A percentile compares a stretch with the other conserved stretches of the same genome.
phyloP scores from a whole-genome alignment of 2,888 invertebrate genomes.

The Hartigia nigra region DNA sequence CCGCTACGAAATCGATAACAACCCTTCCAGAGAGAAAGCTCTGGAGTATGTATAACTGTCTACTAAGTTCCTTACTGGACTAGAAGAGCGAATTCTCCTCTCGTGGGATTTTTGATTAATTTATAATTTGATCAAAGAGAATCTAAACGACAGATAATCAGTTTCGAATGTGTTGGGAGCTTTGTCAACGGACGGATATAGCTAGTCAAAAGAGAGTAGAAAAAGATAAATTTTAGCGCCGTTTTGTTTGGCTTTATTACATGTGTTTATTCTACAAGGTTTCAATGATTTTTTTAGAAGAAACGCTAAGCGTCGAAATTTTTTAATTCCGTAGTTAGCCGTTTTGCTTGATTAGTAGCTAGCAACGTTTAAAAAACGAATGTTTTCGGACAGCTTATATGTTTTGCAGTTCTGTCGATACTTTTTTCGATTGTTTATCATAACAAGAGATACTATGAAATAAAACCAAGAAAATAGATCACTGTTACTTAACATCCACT shows the following conservation, averaged over 20 bases:
- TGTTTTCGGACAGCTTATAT: not conserved
- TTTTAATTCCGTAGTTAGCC: not conserved
- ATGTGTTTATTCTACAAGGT: not conserved
- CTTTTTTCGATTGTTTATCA: not conserved
- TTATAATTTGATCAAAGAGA: not conserved
- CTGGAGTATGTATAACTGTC: not conserved
- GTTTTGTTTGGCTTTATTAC: not conserved
- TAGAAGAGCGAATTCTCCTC: not conserved
- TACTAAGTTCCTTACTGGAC: not conserved
- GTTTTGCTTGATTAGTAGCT: not conserved
- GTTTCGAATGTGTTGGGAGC: not conserved
- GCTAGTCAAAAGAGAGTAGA: not conserved
- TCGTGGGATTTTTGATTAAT: not conserved
- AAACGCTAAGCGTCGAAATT: not conserved
- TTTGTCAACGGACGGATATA: not conserved
- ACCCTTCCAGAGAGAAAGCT: not conserved
- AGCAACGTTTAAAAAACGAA: not conserved
- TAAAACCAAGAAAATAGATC: not conserved
- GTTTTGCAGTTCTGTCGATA: not conserved
- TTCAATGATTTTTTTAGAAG: not conserved
- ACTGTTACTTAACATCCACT: not conserved
- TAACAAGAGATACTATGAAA: not conserved
- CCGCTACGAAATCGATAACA: not conserved
- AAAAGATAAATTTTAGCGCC: not conserved
- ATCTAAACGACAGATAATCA: not conserved